Conservation (phyloP, 2,113 vertebrate species). For the Lophotis ruficrista region DNA sequence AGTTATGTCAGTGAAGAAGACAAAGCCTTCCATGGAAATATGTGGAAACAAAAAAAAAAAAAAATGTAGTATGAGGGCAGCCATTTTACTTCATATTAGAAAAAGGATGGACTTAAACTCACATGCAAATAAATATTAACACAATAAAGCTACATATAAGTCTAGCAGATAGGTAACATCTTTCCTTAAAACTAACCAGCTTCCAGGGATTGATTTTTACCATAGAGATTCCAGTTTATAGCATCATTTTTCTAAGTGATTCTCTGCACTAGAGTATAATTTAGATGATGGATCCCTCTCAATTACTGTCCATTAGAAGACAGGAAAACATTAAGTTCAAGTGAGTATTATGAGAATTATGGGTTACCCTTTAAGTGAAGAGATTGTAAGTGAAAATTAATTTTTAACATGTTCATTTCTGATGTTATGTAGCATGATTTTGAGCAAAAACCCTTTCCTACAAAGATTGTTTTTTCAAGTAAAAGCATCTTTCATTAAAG, state of each 20-base stretch:
- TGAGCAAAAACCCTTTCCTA: background rate
- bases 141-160: background rate
- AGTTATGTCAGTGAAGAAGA: background rate
- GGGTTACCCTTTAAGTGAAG: slow-evolving; percentile 67
- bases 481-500: background rate
- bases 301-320: slow-evolving; percentile 95
- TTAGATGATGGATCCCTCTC: slow-evolving; percentile 88
- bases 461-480: background rate
- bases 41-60: background rate
- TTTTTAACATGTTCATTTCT: slow-evolving; percentile 50
- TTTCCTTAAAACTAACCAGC: background rate
- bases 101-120: background rate
- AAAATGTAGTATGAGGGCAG: accelerated
- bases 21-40: background rate
- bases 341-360: slow-evolving; percentile 75
- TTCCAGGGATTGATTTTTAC: slow-evolving; percentile 67
- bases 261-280: slow-evolving; percentile 83
- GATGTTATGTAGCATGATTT: background rate
- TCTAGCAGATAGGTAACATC: background rate
- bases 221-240: slow-evolving; percentile 74
- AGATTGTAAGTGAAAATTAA: slow-evolving; percentile 74
- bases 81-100: background rate
- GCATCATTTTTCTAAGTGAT: slow-evolving; percentile 88
- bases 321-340: slow-evolving; percentile 80
- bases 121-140: slow-evolving; percentile 31